Evolutionary conservation across 2,797 vertebrate genomes (phyloP).

Genomic region (Botia almorhae): DNA sequence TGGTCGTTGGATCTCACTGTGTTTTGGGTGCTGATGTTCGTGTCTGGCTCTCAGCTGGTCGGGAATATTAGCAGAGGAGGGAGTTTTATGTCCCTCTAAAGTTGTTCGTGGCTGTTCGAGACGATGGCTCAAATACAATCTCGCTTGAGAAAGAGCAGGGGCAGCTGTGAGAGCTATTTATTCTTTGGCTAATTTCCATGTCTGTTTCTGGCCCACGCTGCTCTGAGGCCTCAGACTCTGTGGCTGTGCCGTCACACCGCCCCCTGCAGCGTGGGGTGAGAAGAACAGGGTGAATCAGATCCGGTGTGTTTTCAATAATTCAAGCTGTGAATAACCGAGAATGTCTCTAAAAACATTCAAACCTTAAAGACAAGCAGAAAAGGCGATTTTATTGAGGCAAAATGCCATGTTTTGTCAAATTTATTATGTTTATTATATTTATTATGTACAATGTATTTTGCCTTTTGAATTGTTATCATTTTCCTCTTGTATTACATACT

Average conservation of each 20-base stretch:
- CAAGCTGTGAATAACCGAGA: not conserved
- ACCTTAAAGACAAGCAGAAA: not conserved
- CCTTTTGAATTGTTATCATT: no score
- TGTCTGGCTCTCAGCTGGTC: slow-evolving; percentile 42
- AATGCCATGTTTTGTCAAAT: no score
- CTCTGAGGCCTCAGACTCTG: slow-evolving; percentile 10
- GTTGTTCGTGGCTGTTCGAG: slow-evolving; percentile 39
- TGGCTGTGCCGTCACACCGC: slow-evolving; percentile 23
- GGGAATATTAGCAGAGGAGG: slow-evolving; percentile 37
- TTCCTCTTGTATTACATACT: no score
- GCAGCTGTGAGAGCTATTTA: slow-evolving; percentile 41
- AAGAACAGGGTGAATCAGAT: slow-evolving; percentile 6
- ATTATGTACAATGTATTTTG: no score
- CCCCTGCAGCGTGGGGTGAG: slow-evolving; percentile 41
- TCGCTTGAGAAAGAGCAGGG: slow-evolving; percentile 43
- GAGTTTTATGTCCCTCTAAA: slow-evolving; percentile 35
- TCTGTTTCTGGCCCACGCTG: slow-evolving; percentile 34
- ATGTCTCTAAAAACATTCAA: no score
- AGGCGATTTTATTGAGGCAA: no score
- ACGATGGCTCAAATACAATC: slow-evolving; percentile 41
- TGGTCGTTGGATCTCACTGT: slow-evolving; percentile 35
- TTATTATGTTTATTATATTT: no score
- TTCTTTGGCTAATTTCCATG: slow-evolving; percentile 51
- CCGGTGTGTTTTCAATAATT: not conserved
- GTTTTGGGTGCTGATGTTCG: slow-evolving; percentile 53